Conservation (phyloP, 2,113 vertebrate genomes). For the Larimichthys polyactis region DNA sequence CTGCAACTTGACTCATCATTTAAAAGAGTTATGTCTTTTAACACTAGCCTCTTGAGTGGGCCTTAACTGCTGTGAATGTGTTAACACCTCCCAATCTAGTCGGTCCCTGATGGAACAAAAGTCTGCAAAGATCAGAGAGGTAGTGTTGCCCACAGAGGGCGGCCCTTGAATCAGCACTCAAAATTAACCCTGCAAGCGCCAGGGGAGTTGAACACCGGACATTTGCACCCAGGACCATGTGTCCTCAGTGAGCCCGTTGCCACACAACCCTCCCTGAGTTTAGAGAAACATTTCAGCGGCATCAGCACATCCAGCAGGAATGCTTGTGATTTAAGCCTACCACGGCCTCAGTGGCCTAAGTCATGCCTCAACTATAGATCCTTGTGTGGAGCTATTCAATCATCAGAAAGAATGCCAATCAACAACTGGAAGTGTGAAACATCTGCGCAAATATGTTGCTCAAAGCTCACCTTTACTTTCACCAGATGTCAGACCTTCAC, state of each 20-base stretch:
- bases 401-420: conserved; percentile 11
- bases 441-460: neutral
- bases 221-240: conserved; percentile 64
- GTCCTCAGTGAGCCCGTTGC: conserved; percentile 76
- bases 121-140: conserved; percentile 67
- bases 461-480: neutral
- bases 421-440: conserved; percentile 8
- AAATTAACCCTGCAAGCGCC: conserved; percentile 78
- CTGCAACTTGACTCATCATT: conserved; percentile 60
- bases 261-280: conserved; percentile 77
- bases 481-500: neutral
- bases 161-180: conserved; percentile 66
- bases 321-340: conserved; percentile 57
- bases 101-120: conserved; percentile 48
- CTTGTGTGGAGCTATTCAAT: conserved; percentile 12
- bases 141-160: conserved; percentile 60
- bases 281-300: conserved; percentile 76
- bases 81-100: conserved; percentile 72
- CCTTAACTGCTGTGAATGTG: conserved; percentile 68
- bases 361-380: conserved; percentile 52
- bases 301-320: conserved; percentile 68
- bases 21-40: conserved; percentile 63
- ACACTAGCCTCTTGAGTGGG: conserved; percentile 57
- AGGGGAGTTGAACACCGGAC: conserved; percentile 67
- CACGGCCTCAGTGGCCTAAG: conserved; percentile 31